A percentile compares a stretch with the other conserved stretches of the same genome.
These are phyloP conservation scores for Burhinus oedicnemus DNA, from an alignment of 2,113 vertebrate species.

Conservation along the genomic window DNA sequence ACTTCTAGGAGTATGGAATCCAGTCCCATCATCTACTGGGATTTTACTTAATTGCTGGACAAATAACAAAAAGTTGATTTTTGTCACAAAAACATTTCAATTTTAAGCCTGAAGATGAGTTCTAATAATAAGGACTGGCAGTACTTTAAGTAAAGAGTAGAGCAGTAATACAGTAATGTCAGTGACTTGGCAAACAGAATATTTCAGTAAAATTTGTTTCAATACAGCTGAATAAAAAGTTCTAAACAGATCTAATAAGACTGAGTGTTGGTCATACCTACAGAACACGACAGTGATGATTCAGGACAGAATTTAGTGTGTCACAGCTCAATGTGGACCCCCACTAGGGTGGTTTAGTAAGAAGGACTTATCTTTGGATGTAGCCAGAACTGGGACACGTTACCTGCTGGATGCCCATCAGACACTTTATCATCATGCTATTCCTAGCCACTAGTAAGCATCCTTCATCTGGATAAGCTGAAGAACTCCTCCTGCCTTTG, in stretches of 20 bases:
- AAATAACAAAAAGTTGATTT: neutral
- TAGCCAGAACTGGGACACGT: neutral
- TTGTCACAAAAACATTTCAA: neutral
- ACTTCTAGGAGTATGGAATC: neutral
- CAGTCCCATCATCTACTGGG: neutral
- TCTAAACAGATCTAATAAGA: neutral
- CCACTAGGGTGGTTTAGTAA: neutral
- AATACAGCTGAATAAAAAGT: neutral
- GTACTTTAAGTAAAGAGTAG: neutral
- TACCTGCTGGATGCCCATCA: neutral
- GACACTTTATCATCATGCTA: neutral
- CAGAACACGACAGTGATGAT: neutral
- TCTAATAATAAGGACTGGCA: neutral
- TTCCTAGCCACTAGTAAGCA: neutral
- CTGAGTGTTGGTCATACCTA: neutral
- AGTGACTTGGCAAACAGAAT: neutral
- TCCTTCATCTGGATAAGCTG: neutral
- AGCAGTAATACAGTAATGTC: neutral
- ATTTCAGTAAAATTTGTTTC: neutral
- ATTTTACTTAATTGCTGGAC: neutral
- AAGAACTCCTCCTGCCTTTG: neutral
- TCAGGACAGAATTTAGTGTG: neutral
- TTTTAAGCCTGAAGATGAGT: neutral
- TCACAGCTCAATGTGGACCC: neutral
- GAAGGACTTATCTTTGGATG: neutral